Evolutionary conservation across 2,797 vertebrate species (phyloP).

Genomic region (Malurus splendens): DNA sequence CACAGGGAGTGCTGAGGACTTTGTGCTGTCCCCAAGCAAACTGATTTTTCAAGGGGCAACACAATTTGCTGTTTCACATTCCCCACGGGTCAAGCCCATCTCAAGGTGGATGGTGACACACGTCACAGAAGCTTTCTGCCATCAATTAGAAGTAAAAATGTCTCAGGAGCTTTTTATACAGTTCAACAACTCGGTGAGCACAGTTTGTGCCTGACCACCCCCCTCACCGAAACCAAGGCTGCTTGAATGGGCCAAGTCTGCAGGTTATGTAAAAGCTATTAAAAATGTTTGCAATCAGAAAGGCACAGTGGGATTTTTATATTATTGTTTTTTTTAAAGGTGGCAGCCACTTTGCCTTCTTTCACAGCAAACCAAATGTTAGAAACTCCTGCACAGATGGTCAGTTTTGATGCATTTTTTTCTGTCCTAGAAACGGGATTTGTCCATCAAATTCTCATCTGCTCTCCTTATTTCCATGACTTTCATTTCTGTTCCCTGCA

Average conservation of each 20-base stretch:
- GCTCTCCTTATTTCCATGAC: background rate
- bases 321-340: background rate
- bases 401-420: background rate
- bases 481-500: background rate
- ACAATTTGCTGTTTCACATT: background rate
- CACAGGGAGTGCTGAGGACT: background rate
- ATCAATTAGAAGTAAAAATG: background rate
- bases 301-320: background rate
- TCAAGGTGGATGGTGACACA: background rate
- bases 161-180: constrained; percentile 22
- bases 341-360: background rate
- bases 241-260: background rate
- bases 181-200: background rate
- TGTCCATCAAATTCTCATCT: constrained; percentile 5
- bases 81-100: background rate
- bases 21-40: background rate
- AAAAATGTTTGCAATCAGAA: background rate
- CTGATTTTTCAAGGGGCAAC: background rate
- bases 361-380: background rate
- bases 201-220: background rate
- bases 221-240: background rate
- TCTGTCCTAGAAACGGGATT: background rate
- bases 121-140: background rate
- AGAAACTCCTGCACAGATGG: constrained; percentile 34
- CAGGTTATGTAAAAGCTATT: constrained; percentile 7